Evolutionary conservation across 2,113 vertebrate species (phyloP), one percentile per base, ranked within the genome.

Genomic region (Halichoeres trimaculatus): DNA sequence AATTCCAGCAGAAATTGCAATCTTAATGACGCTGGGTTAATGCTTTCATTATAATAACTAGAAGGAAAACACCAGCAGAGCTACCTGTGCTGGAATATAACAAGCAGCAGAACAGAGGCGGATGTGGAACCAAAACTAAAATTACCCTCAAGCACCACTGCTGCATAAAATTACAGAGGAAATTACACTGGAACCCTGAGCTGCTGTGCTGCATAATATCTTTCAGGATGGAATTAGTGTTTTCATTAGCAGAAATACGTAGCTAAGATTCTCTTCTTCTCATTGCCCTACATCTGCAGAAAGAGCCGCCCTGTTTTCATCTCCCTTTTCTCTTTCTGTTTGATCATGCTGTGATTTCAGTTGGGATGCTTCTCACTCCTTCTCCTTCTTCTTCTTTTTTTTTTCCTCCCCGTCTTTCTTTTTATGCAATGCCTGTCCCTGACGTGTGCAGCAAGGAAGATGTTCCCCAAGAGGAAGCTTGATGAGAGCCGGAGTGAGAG

Each of bases 381-480:
- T 22, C 16, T 36, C 52, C 14, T 20, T 48, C 2, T 22, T 16
- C 9, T 38, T 10, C 12, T 14, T n/a, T 20, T 48, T 2, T 22
- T 22, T 6, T 24, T 20, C 12, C 12, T 34, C 6, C 4, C 63
- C 54, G 3, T 6, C 30, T 30, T 30, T 1, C 50, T 30, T 72
- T 71, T 68, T 53, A 78, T 71, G 45, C 38, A 76, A 60, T 45
- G 26, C 10, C 55, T 47, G 20, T 74, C 26, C 17, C 47, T 38
- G 54, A 57, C 10, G 30, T 73, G n/a, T 60, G 70, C 79, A 97
- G 96, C 96, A 17, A 95, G 95, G 73, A 97, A 97, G 80, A 95
- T 95, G 89, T 88, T 97, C 50, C 93, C 95, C 1, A 97, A 96
- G 85, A 94, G 95, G 66, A 95, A 94, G 74, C 85, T 95, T 11